Conservation (phyloP, 2,888 invertebrate genomes). For the Troglohyphantes excavatus region DNA sequence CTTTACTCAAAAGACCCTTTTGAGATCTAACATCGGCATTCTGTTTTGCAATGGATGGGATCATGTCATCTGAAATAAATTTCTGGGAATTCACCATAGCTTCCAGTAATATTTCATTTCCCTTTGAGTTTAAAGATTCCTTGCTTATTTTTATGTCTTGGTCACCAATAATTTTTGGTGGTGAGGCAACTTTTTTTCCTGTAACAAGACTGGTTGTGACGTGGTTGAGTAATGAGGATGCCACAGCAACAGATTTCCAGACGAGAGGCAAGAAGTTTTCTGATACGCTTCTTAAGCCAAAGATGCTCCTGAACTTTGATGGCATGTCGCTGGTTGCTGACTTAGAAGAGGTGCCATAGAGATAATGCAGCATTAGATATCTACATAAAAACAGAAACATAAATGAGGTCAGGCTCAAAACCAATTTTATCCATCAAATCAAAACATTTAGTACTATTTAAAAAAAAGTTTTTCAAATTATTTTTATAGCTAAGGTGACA, state of each 20-base stretch:
- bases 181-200: background rate
- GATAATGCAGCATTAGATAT: background rate
- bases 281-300: slow-evolving; percentile 20
- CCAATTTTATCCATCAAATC: too few relatives aligned
- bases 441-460: too few relatives aligned
- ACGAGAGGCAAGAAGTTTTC: slow-evolving; percentile 43
- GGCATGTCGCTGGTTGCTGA: slow-evolving; percentile 8
- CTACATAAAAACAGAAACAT: slow-evolving; percentile 24
- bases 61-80: background rate
- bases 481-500: too few relatives aligned
- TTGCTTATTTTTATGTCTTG: background rate
- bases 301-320: slow-evolving; percentile 15
- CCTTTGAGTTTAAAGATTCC: background rate
- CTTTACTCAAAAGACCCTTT: background rate
- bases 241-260: slow-evolving; percentile 54
- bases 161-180: background rate
- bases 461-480: too few relatives aligned
- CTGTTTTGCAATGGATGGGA: background rate
- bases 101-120: background rate
- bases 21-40: background rate
- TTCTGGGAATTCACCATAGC: background rate
- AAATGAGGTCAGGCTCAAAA: background rate
- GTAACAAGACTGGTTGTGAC: slow-evolving; percentile 6
- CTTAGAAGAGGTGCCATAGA: slow-evolving; percentile 66
- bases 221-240: slow-evolving; percentile 39